Percentiles rank a stretch among this genome's conserved stretches.
These are phyloP conservation scores for Strigops habroptila DNA, from an alignment of 2,113 vertebrate genomes.

Conservation along the genomic window DNA sequence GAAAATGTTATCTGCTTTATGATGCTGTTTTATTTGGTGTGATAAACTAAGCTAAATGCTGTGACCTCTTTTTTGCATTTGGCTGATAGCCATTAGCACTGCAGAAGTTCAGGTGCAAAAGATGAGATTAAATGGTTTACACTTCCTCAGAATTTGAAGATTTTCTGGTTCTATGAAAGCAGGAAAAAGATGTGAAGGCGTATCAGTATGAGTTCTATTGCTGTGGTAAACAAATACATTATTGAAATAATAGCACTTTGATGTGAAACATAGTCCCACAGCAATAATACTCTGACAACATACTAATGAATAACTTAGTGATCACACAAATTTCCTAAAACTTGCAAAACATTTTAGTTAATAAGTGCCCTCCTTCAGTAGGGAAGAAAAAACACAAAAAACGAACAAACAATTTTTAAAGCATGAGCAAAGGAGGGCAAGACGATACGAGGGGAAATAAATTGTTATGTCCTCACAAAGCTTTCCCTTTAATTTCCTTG, in stretches of 20 bases:
- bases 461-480: not conserved
- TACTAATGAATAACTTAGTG: not conserved
- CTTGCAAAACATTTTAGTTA: constrained; percentile 10
- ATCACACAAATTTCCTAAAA: not conserved
- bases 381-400: not conserved
- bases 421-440: not conserved
- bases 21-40: not conserved
- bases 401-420: not conserved
- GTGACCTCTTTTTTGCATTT: not conserved
- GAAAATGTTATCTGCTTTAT: not conserved
- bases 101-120: not conserved
- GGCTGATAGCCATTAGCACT: not conserved
- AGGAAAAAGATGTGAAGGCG: not conserved
- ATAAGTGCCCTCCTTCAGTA: not conserved
- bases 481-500: not conserved
- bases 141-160: not conserved
- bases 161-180: not conserved
- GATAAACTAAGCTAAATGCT: not conserved
- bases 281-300: not conserved
- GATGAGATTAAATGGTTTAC: not conserved
- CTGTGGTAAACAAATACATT: not conserved
- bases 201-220: not conserved
- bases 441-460: not conserved
- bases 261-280: constrained; percentile 10
- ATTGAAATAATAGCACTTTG: not conserved